A percentile compares a stretch with the other conserved stretches of the same genome.
phyloP scores from a whole-genome alignment of 2,797 vertebrate species.

The Poeciliopsis presidionis region DNA sequence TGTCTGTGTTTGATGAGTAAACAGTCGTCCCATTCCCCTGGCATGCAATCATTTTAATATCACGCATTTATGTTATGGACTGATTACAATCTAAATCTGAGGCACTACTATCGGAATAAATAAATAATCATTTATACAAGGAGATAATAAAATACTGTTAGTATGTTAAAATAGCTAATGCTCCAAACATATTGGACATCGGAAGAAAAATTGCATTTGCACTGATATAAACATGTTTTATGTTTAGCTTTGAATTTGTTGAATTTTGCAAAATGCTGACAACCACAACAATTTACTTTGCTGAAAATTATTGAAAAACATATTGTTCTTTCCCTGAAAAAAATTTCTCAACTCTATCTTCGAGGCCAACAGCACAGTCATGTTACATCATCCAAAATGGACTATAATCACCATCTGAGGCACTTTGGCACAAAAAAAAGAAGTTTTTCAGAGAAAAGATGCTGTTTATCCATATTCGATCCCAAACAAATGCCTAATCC shows the following conservation, averaged over 20 bases:
- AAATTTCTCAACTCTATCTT: conserved; percentile 30
- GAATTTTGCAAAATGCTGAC: conserved; percentile 9
- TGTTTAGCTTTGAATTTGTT: background rate
- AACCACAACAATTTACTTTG: conserved; percentile 13
- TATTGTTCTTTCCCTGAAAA: conserved; percentile 20
- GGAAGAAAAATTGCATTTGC: background rate
- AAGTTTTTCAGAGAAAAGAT: conserved; percentile 5
- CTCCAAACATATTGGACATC: background rate
- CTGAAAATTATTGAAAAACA: conserved; percentile 22
- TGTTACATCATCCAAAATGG: conserved; percentile 56
- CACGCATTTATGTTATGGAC: conserved; percentile 26
- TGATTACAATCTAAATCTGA: conserved; percentile 2
- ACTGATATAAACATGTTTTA: background rate
- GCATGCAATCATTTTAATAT: conserved; percentile 50
- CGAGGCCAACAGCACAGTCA: conserved; percentile 39
- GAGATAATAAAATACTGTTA: background rate
- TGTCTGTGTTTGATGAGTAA: conserved; percentile 81
- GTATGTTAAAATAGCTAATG: background rate
- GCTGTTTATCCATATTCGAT: conserved; percentile 21
- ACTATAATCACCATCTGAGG: conserved; percentile 53
- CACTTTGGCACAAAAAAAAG: conserved; percentile 17
- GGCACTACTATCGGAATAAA: background rate
- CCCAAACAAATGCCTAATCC: background rate
- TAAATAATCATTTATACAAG: background rate
- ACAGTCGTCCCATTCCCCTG: conserved; percentile 72